Conservation (phyloP, 2,888 invertebrate species). For the Macaria notata region DNA sequence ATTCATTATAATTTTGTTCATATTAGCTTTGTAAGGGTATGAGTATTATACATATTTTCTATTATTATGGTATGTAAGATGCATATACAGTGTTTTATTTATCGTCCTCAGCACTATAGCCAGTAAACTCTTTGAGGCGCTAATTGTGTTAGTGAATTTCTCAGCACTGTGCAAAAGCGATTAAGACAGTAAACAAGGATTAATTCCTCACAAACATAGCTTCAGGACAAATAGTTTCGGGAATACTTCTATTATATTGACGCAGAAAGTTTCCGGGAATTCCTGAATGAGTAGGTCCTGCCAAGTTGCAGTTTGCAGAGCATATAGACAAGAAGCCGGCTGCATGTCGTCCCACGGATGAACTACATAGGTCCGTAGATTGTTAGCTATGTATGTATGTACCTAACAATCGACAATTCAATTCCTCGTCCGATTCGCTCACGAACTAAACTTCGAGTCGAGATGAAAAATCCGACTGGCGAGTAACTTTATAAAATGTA, state of each 20-base stretch:
- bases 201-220: no score
- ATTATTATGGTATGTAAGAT: slow-evolving; percentile 19
- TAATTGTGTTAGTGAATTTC: no score
- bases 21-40: slow-evolving; percentile 12
- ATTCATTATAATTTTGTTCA: slow-evolving; percentile 16
- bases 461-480: slow-evolving; percentile 14
- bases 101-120: not conserved
- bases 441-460: slow-evolving; percentile 9
- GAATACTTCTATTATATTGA: no score
- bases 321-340: not conserved
- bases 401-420: slow-evolving; percentile 1
- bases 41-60: slow-evolving; percentile 21
- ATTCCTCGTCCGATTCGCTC: slow-evolving; percentile 11
- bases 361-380: not conserved
- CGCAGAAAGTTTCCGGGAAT: no score
- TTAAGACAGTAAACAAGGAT: no score
- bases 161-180: no score
- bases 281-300: no score
- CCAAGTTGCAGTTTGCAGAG: not conserved
- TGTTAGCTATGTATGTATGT: no score
- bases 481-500: slow-evolving; percentile 15
- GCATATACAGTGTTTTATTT: slow-evolving; percentile 3
- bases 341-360: slow-evolving; percentile 7
- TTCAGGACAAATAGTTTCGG: no score
- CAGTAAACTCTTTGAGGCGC: no score